Percentiles rank a stretch among this genome's conserved stretches.
These are phyloP conservation scores for Engraulis encrasicolus DNA, from an alignment of 2,113 vertebrate species.

Conservation along the genomic window DNA sequence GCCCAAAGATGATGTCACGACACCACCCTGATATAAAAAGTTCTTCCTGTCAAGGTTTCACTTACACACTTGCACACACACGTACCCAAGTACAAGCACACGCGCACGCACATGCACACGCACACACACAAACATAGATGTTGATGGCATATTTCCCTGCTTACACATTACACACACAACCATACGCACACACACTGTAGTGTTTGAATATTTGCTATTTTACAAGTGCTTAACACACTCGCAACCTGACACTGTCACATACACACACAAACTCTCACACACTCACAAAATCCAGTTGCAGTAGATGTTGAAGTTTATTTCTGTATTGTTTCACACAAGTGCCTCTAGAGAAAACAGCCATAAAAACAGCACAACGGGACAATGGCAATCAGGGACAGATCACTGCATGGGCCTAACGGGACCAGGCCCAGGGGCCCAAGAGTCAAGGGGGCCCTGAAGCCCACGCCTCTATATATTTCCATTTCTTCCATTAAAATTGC, in stretches of 20 bases:
- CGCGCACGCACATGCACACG: background rate
- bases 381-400: no score
- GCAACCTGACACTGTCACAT: background rate
- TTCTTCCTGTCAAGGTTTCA: background rate
- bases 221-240: background rate
- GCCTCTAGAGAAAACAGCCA: background rate
- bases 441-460: no score
- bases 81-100: background rate
- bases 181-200: no score
- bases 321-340: constrained; percentile 15
- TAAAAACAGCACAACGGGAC: background rate
- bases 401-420: no score
- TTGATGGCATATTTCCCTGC: background rate
- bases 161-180: no score
- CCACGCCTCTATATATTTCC: no score
- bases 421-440: no score
- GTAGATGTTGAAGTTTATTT: background rate
- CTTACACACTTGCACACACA: background rate
- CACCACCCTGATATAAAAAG: background rate
- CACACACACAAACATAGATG: background rate
- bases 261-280: background rate
- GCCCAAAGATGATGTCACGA: background rate
- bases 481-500: no score
- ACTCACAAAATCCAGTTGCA: background rate
- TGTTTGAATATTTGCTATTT: no score